Evolutionary conservation across 1,140 invertebrate species (phyloP).

Genomic region (Wasmannia auropunctata): DNA sequence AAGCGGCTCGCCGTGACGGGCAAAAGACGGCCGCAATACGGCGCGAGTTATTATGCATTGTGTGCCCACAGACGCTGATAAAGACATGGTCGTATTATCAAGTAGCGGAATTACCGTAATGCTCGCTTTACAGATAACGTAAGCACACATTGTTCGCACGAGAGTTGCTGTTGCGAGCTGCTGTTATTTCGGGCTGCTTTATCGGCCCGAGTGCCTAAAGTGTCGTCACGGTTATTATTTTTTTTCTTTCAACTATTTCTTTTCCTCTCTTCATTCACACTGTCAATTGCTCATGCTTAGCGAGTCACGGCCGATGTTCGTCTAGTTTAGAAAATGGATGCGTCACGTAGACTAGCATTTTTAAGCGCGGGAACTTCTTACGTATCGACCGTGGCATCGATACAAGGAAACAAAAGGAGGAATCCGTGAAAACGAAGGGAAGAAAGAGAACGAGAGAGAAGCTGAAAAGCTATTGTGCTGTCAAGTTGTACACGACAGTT

Average conservation of each 20-base stretch:
- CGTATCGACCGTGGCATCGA: slow-evolving; percentile 27
- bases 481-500: slow-evolving; percentile 71
- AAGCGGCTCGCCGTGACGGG: slow-evolving; percentile 27
- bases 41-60: slow-evolving; percentile 3
- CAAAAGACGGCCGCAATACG: slow-evolving; percentile 41
- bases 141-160: slow-evolving; percentile 32
- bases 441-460: slow-evolving; percentile 27
- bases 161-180: background rate
- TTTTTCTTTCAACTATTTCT: background rate
- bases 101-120: slow-evolving; percentile 66
- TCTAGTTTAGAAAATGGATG: slow-evolving; percentile 21
- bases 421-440: slow-evolving; percentile 19
- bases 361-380: background rate
- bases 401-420: slow-evolving; percentile 51
- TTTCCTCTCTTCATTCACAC: background rate
- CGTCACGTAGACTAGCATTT: background rate
- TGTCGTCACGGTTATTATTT: background rate
- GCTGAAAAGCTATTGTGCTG: slow-evolving; percentile 66
- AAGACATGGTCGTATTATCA: slow-evolving; percentile 63
- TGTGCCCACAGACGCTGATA: slow-evolving; percentile 60
- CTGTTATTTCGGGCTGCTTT: slow-evolving; percentile 29
- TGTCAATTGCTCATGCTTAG: background rate
- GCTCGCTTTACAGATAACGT: slow-evolving; percentile 57
- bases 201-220: background rate
- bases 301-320: background rate